Percentiles rank a stretch among this genome's conserved stretches.
Conservation (phyloP, 1,140 invertebrate genomes). For the Nephotettix cincticeps region DNA sequence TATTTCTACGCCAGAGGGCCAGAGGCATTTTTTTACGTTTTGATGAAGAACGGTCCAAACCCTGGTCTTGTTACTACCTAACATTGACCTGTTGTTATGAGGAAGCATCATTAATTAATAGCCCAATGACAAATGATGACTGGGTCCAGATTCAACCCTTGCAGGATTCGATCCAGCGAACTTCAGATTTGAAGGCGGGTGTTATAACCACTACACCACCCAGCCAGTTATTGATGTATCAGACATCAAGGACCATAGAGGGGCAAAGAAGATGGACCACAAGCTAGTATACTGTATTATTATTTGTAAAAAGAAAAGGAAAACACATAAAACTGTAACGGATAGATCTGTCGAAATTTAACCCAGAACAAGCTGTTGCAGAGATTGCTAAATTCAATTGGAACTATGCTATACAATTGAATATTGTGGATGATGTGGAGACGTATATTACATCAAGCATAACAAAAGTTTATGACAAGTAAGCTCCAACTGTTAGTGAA, state of each 20-base stretch:
- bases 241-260: background rate
- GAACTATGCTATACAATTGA: background rate
- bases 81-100: no score
- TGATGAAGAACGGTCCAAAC: no score
- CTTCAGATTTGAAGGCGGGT: no score
- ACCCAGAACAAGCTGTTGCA: background rate
- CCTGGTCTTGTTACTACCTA: no score
- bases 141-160: no score
- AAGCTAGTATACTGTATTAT: background rate
- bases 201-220: no score
- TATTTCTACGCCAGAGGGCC: no score
- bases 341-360: background rate
- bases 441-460: background rate
- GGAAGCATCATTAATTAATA: no score
- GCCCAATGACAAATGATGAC: no score
- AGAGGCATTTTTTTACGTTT: no score
- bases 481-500: background rate
- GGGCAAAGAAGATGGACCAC: background rate
- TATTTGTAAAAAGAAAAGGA: background rate
- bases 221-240: background rate
- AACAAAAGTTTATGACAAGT: background rate
- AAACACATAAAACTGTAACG: background rate
- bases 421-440: background rate
- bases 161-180: no score
- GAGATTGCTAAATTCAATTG: background rate